These are phyloP conservation scores for Aurelia coerulea DNA, from an alignment of 30 jellyfish, hydroid and myxozoan species.

Conservation along the genomic window DNA sequence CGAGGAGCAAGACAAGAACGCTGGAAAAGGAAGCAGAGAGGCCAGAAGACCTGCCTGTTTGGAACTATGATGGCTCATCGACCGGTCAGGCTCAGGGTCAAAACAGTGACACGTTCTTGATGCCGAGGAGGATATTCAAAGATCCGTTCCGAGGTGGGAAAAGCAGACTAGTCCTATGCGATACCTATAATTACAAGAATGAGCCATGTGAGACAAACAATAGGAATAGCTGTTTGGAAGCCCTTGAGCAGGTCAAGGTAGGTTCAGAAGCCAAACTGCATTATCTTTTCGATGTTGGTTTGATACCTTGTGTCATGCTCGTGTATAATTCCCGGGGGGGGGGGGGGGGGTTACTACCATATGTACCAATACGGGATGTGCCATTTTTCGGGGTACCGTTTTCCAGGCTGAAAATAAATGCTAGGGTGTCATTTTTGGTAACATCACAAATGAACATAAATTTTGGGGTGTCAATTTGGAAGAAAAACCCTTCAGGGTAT, in stretches of 20 bases:
- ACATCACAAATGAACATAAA: no score
- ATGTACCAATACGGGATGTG: no score
- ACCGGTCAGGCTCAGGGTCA: slow-evolving; percentile 93
- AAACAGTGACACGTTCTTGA: slow-evolving; percentile 89
- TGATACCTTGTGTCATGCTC: no score
- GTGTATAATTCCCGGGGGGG: no score
- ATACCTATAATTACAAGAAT: slow-evolving; percentile 80
- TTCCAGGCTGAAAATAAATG: no score
- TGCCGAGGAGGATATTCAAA: slow-evolving; percentile 83
- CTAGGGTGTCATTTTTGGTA: no score
- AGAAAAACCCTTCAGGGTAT: no score
- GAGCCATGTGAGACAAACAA: slow-evolving; percentile 81
- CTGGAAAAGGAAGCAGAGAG: slow-evolving; percentile 77
- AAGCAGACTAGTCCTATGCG: slow-evolving; percentile 85
- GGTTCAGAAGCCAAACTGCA: no score
- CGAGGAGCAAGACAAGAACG: slow-evolving; percentile 87
- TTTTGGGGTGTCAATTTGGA: no score
- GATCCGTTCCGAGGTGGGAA: slow-evolving; percentile 93
- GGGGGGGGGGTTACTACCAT: no score
- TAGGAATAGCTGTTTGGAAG: slow-evolving; percentile 74
- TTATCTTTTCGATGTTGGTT: no score
- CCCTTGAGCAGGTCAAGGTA: slow-evolving; percentile 83
- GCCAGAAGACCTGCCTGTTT: slow-evolving; percentile 79
- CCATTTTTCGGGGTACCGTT: no score
- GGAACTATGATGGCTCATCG: slow-evolving; percentile 98